phyloP scores from a whole-genome alignment of 2,888 invertebrate species.

The Sepioteuthis lessoniana region DNA sequence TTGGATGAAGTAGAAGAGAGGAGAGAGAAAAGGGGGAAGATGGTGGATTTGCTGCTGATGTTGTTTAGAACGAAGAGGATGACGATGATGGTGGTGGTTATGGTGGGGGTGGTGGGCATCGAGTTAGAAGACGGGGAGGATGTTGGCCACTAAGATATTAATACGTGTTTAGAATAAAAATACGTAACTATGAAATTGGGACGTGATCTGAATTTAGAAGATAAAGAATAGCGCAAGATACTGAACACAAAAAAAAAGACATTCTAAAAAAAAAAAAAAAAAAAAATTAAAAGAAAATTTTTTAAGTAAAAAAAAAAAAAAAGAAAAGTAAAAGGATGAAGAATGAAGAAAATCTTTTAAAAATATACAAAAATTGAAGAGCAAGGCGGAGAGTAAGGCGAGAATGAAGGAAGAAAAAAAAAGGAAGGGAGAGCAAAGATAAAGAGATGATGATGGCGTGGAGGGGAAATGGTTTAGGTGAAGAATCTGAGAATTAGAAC shows the following conservation, averaged over 20 bases:
- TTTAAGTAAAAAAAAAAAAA: neutral
- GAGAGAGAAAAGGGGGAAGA: neutral
- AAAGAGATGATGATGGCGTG: neutral
- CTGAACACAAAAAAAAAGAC: no score
- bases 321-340: no score
- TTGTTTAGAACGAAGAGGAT: neutral
- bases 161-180: conserved; percentile 16
- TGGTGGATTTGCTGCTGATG: conserved; percentile 13
- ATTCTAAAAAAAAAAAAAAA: no score
- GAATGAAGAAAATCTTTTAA: no score
- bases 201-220: neutral
- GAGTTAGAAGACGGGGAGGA: neutral
- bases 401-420: neutral
- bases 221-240: neutral
- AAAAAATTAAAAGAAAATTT: neutral
- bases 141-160: conserved; percentile 33
- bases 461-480: neutral
- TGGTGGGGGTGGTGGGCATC: neutral
- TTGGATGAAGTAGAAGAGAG: neutral
- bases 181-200: conserved; percentile 33
- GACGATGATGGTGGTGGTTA: neutral
- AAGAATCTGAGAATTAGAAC: conserved; percentile 33
- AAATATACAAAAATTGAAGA: neutral
- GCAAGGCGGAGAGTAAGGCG: neutral
- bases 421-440: neutral